Evolutionary conservation across 2,888 invertebrate genomes (phyloP).

Genomic region (Erebia epiphron): DNA sequence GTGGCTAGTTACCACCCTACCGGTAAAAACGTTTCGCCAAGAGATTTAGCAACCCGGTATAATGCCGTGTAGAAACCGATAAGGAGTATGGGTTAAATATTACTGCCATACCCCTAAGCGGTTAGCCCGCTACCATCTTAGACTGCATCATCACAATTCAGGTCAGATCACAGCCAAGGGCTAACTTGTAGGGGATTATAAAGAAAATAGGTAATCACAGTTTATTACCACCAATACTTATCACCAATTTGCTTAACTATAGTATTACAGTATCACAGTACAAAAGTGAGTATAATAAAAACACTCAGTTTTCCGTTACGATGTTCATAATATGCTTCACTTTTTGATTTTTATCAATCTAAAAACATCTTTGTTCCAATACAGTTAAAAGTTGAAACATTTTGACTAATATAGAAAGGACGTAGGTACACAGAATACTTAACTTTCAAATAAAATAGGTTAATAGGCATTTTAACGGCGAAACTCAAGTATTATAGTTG

Average conservation of each 20-base stretch:
- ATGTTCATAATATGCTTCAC: slow-evolving; percentile 25
- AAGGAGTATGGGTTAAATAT: too few species aligned
- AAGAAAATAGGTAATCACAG: too few species aligned
- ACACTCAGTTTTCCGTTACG: slow-evolving; percentile 30
- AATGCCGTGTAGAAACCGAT: too few species aligned
- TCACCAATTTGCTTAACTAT: slow-evolving; percentile 27
- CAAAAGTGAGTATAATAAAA: slow-evolving; percentile 30
- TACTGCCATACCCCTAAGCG: too few species aligned
- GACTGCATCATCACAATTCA: too few species aligned
- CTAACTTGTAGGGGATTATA: too few species aligned
- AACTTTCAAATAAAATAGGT: slow-evolving; percentile 79
- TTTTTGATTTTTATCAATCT: neutral
- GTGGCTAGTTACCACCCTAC: too few species aligned
- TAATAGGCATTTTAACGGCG: slow-evolving; percentile 78
- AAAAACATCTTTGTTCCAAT: slow-evolving; percentile 12
- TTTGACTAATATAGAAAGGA: slow-evolving; percentile 34
- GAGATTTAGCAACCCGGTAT: too few species aligned
- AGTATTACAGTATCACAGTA: slow-evolving; percentile 30
- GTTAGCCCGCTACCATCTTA: too few species aligned
- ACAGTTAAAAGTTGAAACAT: slow-evolving; percentile 18
- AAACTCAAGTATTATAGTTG: slow-evolving; percentile 67
- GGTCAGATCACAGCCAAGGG: too few species aligned
- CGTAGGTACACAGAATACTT: slow-evolving; percentile 53
- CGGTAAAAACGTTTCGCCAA: too few species aligned
- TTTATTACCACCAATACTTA: slow-evolving; percentile 11